A percentile compares a stretch with the other conserved stretches of the same genome.
phyloP scores from a whole-genome alignment of 2,888 invertebrate genomes.

The Eilema depressum region DNA sequence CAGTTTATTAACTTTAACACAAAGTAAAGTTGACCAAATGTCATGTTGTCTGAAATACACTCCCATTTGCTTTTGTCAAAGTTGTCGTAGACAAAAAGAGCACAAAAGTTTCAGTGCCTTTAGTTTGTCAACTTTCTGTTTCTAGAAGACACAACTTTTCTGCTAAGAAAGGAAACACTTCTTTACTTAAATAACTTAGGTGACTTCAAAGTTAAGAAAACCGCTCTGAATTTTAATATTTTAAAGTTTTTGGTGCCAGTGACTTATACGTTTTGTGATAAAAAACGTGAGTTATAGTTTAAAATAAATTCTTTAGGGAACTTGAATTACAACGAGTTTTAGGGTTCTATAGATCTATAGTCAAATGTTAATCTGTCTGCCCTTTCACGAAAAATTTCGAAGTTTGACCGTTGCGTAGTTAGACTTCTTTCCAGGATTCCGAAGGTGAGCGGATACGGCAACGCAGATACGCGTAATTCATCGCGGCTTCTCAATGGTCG shows the following conservation, averaged over 20 bases:
- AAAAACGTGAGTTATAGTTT: neutral
- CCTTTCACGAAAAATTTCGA: no score
- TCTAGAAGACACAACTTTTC: constrained; percentile 51
- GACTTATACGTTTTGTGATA: constrained; percentile 4
- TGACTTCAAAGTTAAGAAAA: constrained; percentile 53
- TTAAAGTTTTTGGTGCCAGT: neutral
- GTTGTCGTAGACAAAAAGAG: constrained; percentile 49
- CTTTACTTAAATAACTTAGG: constrained; percentile 55
- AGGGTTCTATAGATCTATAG: neutral
- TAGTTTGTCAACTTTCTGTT: constrained; percentile 59
- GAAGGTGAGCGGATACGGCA: no score
- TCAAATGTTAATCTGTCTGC: neutral
- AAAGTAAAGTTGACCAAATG: constrained; percentile 42
- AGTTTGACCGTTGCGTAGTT: no score
- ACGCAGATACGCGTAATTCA: no score
- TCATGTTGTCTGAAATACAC: constrained; percentile 42
- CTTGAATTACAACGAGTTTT: neutral
- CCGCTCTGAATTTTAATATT: constrained; percentile 50
- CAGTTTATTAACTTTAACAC: constrained; percentile 22
- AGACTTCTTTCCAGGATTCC: no score
- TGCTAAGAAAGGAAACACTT: constrained; percentile 57
- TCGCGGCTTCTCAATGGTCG: no score
- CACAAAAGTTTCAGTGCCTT: constrained; percentile 51
- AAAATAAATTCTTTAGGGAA: neutral
- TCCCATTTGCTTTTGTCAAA: constrained; percentile 42